phyloP scores from a whole-genome alignment of 2,888 invertebrate species.

The Eulithis testata region DNA sequence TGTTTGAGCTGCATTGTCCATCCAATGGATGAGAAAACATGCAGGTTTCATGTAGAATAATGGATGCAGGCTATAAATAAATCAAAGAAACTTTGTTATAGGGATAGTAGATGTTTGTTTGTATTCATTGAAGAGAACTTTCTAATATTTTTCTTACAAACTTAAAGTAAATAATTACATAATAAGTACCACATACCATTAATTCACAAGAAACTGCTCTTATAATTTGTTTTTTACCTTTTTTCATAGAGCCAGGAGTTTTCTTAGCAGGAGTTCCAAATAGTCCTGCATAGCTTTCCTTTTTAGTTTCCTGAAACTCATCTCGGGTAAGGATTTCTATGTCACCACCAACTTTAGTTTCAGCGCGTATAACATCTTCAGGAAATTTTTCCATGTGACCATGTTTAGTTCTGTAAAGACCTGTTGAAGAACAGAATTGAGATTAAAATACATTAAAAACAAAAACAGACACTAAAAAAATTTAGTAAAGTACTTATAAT shows the following conservation, averaged over 20 bases:
- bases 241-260: constrained; percentile 61
- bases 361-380: constrained; percentile 89
- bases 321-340: constrained; percentile 87
- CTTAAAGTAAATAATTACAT: too few species aligned
- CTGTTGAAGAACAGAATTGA: constrained; percentile 60
- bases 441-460: constrained; percentile 9
- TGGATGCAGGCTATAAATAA: too few species aligned
- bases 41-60: too few species aligned
- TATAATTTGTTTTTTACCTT: constrained; percentile 50
- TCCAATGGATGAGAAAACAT: background rate
- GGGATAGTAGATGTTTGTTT: too few species aligned
- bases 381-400: constrained; percentile 92
- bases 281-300: constrained; percentile 74
- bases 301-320: constrained; percentile 77
- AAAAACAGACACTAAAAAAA: too few species aligned
- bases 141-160: too few species aligned
- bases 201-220: too few species aligned
- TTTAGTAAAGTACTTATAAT: too few species aligned
- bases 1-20: background rate
- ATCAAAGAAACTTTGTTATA: too few species aligned
- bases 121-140: too few species aligned
- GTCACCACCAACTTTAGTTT: constrained; percentile 89
- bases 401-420: constrained; percentile 86
- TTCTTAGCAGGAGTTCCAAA: constrained; percentile 72
- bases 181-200: too few species aligned